Percentiles rank a stretch among this genome's conserved stretches.
These are phyloP conservation scores for Pangasianodon hypophthalmus DNA, from an alignment of 2,113 vertebrate species.

Conservation along the genomic window DNA sequence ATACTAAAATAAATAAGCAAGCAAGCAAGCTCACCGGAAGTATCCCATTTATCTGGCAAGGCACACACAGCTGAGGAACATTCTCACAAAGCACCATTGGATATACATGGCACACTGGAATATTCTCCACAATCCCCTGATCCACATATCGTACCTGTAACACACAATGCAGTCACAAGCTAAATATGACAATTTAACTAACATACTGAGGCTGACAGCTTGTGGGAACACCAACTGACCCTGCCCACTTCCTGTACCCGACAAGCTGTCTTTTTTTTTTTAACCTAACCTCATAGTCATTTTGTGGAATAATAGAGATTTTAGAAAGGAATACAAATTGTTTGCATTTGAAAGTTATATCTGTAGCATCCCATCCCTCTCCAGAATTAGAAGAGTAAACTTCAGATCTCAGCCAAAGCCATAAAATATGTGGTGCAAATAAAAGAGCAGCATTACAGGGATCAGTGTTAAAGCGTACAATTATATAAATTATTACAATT, in stretches of 20 bases:
- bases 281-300: too few species aligned
- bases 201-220: background rate
- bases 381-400: too few species aligned
- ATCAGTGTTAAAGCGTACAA: too few species aligned
- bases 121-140: conserved; percentile 82
- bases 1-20: background rate
- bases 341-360: too few species aligned
- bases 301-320: too few species aligned
- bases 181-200: background rate
- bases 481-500: too few species aligned
- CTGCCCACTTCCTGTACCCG: background rate
- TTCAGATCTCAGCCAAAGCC: too few species aligned
- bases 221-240: background rate
- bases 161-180: conserved; percentile 21
- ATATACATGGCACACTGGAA: conserved; percentile 87
- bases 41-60: conserved; percentile 81
- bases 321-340: too few species aligned
- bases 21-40: conserved; percentile 75
- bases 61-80: conserved; percentile 84
- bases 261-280: background rate
- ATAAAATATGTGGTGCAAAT: too few species aligned
- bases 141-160: conserved; percentile 84
- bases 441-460: too few species aligned
- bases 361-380: too few species aligned
- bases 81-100: conserved; percentile 80